A percentile compares a stretch with the other conserved stretches of the same genome.
These are phyloP conservation scores for Ptychoptera contaminata DNA, from an alignment of 2,888 invertebrate species.

Conservation along the genomic window DNA sequence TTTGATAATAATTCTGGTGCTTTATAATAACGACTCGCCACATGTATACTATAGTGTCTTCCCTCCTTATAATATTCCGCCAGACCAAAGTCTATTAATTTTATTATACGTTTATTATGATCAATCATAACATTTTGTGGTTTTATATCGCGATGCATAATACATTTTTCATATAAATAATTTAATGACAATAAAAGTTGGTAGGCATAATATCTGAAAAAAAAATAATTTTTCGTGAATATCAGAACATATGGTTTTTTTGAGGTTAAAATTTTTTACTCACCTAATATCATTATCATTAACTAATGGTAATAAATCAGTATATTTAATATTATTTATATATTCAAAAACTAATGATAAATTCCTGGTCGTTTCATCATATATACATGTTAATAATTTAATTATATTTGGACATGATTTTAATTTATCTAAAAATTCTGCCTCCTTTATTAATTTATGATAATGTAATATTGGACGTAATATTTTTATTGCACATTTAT, in stretches of 20 bases:
- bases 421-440: neutral
- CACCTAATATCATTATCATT: no score
- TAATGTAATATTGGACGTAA: no score
- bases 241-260: no score
- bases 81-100: slow-evolving; percentile 94
- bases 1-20: slow-evolving; percentile 92
- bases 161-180: slow-evolving; percentile 62
- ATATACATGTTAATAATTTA: neutral
- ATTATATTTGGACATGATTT: neutral
- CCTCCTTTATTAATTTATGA: neutral
- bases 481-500: no score
- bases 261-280: no score
- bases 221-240: neutral
- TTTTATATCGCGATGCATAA: slow-evolving; percentile 57
- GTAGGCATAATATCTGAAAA: slow-evolving; percentile 30
- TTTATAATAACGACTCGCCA: slow-evolving; percentile 86
- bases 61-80: slow-evolving; percentile 97
- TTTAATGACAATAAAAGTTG: slow-evolving; percentile 91
- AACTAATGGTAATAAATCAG: no score
- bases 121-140: slow-evolving; percentile 89
- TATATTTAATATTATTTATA: neutral
- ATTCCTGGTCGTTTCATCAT: neutral
- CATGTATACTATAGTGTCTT: slow-evolving; percentile 94
- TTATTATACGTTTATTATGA: slow-evolving; percentile 89
- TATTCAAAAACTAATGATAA: neutral